Conservation (phyloP, 2,888 invertebrate species). For the Spialia ferax region DNA sequence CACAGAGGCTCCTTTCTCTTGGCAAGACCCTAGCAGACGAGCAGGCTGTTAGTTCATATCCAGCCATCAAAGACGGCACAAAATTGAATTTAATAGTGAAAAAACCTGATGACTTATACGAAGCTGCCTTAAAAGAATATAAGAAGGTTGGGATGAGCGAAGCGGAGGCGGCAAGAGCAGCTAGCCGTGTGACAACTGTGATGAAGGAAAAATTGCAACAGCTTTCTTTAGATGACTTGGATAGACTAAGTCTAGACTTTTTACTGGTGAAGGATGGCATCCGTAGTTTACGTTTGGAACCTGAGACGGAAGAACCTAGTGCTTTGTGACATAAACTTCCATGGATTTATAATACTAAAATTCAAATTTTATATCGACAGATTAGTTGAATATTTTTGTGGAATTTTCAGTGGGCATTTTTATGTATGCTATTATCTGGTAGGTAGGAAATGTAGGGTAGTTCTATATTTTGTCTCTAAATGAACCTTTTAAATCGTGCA, state of each 20-base stretch:
- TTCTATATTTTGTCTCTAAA: not conserved
- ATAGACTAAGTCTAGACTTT: constrained; percentile 68
- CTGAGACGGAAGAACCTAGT: constrained; percentile 26
- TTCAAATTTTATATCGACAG: not conserved
- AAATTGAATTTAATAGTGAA: constrained; percentile 91
- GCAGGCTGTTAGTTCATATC: constrained; percentile 89
- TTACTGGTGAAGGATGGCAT: constrained; percentile 58
- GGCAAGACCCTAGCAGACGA: constrained; percentile 91
- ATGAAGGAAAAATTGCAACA: constrained; percentile 82
- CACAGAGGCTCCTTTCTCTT: constrained; percentile 90
- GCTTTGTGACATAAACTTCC: constrained; percentile 23
- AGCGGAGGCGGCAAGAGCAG: constrained; percentile 87
- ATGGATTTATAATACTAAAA: not conserved
- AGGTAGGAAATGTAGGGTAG: not conserved
- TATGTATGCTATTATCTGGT: not conserved
- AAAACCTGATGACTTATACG: constrained; percentile 88
- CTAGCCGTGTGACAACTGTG: constrained; percentile 86
- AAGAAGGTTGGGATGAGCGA: constrained; percentile 88
- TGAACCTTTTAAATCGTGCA: too few relatives aligned
- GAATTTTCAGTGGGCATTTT: constrained; percentile 2
- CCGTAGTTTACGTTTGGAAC: constrained; percentile 49
- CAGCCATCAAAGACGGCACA: constrained; percentile 91
- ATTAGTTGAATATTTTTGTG: not conserved
- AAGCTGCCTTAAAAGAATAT: constrained; percentile 86
- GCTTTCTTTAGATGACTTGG: constrained; percentile 87